Conservation (phyloP, 2,113 vertebrate genomes). For the Chitala chitala region DNA sequence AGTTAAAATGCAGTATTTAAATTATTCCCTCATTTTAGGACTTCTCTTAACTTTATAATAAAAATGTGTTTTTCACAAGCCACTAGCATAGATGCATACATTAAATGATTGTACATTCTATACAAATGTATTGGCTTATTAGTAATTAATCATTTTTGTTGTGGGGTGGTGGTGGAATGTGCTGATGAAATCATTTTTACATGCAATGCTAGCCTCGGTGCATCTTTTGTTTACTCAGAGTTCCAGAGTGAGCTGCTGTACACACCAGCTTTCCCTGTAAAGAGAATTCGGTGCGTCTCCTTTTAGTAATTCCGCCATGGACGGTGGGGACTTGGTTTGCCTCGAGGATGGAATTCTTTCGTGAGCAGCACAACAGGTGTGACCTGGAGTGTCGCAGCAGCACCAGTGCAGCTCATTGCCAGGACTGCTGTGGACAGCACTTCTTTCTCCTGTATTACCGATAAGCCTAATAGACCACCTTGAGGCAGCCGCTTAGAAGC, state of each 20-base stretch:
- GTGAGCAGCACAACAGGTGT: constrained; percentile 2
- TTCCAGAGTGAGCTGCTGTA: background rate
- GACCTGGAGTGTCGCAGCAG: constrained; percentile 27
- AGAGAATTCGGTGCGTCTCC: background rate
- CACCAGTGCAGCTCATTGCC: constrained; percentile 36
- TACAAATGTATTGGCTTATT: too few species aligned
- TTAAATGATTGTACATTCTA: too few species aligned
- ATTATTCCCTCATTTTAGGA: too few species aligned
- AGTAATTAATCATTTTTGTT: too few species aligned
- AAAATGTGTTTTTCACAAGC: too few species aligned
- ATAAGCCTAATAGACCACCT: constrained; percentile 61
- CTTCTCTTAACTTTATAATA: too few species aligned
- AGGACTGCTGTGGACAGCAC: constrained; percentile 42
- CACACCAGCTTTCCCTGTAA: background rate
- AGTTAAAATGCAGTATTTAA: too few species aligned
- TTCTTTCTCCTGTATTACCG: constrained; percentile 50
- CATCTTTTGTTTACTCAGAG: background rate
- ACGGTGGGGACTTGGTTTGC: background rate
- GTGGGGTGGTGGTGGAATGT: too few species aligned
- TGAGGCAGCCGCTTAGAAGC: constrained; percentile 45
- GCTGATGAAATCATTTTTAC: too few species aligned
- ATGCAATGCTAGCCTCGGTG: background rate
- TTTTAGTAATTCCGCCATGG: background rate
- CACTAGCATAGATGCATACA: too few species aligned
- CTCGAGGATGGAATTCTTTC: background rate